Evolutionary conservation across 2,113 vertebrate genomes (phyloP).

Genomic region (Notarius quadriscutis): DNA sequence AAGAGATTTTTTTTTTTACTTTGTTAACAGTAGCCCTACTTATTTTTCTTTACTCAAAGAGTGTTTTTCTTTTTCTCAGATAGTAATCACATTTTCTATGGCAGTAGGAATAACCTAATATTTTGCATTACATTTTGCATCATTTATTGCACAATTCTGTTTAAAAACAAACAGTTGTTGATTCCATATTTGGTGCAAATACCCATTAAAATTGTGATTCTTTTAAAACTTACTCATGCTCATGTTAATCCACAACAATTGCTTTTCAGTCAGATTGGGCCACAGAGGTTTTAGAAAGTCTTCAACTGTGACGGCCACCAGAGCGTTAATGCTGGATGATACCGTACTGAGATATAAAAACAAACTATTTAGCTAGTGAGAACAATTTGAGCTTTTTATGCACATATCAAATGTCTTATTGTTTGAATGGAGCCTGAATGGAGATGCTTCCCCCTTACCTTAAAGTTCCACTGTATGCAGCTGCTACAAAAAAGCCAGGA

Average conservation of each 20-base stretch:
- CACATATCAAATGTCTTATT: neutral
- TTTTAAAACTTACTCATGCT: slow-evolving; percentile 79
- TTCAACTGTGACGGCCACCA: slow-evolving; percentile 86
- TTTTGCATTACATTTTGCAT: neutral
- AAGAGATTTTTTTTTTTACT: neutral
- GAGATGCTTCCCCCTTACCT: slow-evolving; percentile 75
- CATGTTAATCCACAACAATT: slow-evolving; percentile 83
- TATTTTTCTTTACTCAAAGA: neutral
- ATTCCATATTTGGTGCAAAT: neutral
- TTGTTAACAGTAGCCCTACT: neutral
- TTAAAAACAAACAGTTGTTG: neutral
- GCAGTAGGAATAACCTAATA: neutral
- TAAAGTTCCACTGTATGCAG: slow-evolving; percentile 93
- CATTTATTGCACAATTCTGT: neutral
- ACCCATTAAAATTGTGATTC: slow-evolving; percentile 4
- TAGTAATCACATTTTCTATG: neutral
- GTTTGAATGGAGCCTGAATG: neutral
- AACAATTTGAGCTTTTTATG: neutral
- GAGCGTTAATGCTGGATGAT: slow-evolving; percentile 89
- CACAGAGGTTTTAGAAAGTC: slow-evolving; percentile 78
- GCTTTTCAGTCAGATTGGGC: slow-evolving; percentile 71
- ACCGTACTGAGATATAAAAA: slow-evolving; percentile 77
- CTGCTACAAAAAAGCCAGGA: slow-evolving; percentile 94
- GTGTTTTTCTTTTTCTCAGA: neutral
- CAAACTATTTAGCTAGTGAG: slow-evolving; percentile 4